Percentiles rank a stretch among this genome's conserved stretches.
Conservation (phyloP, 1,140 invertebrate species). For the Galendromus occidentalis region DNA sequence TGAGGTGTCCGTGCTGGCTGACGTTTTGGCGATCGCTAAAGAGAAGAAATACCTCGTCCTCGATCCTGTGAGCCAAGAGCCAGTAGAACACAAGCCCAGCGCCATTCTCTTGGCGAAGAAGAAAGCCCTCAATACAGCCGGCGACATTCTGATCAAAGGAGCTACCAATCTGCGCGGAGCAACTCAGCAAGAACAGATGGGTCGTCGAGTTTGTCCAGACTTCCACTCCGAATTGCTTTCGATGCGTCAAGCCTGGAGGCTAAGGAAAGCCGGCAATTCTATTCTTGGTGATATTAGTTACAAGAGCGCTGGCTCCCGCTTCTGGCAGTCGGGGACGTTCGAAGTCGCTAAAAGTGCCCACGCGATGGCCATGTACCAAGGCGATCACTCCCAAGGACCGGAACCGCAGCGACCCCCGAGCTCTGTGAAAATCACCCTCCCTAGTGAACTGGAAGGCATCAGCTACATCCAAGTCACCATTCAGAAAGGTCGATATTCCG, state of each 20-base stretch:
- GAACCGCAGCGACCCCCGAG: conserved; percentile 38
- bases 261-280: conserved; percentile 82
- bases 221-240: conserved; percentile 79
- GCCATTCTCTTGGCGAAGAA: conserved; percentile 76
- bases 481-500: conserved; percentile 50
- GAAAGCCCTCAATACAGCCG: conserved; percentile 63
- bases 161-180: conserved; percentile 56
- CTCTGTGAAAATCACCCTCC: conserved; percentile 71
- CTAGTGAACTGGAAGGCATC: conserved; percentile 77
- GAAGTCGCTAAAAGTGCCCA: conserved; percentile 78
- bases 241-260: conserved; percentile 74
- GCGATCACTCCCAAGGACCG: conserved; percentile 20
- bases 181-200: conserved; percentile 51
- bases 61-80: conserved; percentile 70
- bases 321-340: conserved; percentile 77
- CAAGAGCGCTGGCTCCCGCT: conserved; percentile 69
- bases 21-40: conserved; percentile 76
- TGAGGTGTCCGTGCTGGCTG: conserved; percentile 74
- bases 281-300: conserved; percentile 93
- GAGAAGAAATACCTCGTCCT: conserved; percentile 83
- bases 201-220: conserved; percentile 41
- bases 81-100: conserved; percentile 56
- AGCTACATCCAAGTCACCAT: conserved; percentile 87
- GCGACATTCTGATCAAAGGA: conserved; percentile 54
- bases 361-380: conserved; percentile 31